Percentiles rank a stretch among this genome's conserved stretches.
phyloP scores from a whole-genome alignment of 1,140 invertebrate genomes.

The Rhagoletis zephyria region DNA sequence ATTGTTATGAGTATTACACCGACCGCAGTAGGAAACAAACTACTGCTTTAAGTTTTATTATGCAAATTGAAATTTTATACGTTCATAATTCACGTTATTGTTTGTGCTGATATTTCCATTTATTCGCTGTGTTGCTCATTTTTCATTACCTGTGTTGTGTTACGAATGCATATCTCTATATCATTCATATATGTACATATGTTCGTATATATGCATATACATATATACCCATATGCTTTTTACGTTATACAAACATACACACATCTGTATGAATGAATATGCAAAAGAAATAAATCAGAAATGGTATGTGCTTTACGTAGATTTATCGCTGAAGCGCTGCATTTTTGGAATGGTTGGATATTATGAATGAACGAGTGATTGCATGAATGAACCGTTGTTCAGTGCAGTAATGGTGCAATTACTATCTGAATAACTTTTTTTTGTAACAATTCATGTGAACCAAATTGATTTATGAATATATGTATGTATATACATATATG shows the following conservation, averaged over 20 bases:
- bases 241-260: too few species aligned
- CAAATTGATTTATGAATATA: too few species aligned
- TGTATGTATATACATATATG: too few species aligned
- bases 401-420: too few species aligned
- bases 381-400: neutral
- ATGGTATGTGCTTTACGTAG: neutral
- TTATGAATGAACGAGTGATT: conserved; percentile 27
- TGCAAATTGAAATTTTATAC: conserved; percentile 49
- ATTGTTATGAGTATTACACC: conserved; percentile 1
- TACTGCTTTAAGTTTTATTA: conserved; percentile 13
- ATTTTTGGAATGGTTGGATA: neutral
- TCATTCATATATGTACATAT: neutral
- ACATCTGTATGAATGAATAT: too few species aligned
- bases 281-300: too few species aligned
- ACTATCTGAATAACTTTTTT: too few species aligned
- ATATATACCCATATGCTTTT: neutral
- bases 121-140: neutral
- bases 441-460: too few species aligned
- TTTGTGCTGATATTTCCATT: neutral
- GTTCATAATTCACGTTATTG: neutral
- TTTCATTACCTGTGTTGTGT: neutral
- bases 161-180: neutral
- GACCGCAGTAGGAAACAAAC: neutral
- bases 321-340: neutral
- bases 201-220: too few species aligned